Base-by-base conservation (phyloP, 35 echinoderm and acorn worm species). In the Eucidaris tribuloides region DNA sequence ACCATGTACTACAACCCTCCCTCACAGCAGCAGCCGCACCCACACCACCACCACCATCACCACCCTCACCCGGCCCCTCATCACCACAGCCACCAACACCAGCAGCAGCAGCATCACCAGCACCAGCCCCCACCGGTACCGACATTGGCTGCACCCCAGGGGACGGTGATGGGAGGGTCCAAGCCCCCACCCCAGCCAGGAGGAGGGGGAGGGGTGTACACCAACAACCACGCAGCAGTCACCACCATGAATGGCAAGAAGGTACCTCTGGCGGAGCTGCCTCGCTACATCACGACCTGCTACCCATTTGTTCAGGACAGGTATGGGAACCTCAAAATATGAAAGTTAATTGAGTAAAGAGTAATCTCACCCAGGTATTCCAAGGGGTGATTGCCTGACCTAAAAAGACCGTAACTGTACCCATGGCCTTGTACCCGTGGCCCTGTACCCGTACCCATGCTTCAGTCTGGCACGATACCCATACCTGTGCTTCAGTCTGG, bases 231-330 rank as follows among this genome's bases (percentile, higher is more conserved):
- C 2, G n/a, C 60, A 17, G 33, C 42, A 4, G 42, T 79, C 2
- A 33, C 76, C 14, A 44, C 76, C 43, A 41, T 77, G 41, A 79
- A 77, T 62, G 84, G 84, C 2, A 33, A 63, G 22, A 45, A 77
- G 30, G 42, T 64, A 22, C 56, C 54, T n/a, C 77, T 88, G 58
- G 81, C 85, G 29, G 85, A 88, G 33, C 48, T 88, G 39, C 85
- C 85, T 46, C 85, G 85, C 6, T 88, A 88, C 60, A 59, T 88
- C 54, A 88, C 85, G 20, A 88, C 58, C 41, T 88, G 85, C 35
- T 88, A 88, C 66, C 85, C 85, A 52, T 88, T 88, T 62, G 85
- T 88, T 25, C 85, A 88, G 71, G 85, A 88, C 64, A 88, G 85
- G 85, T 88, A 40, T 46, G 57, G n/a, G n/a, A n/a, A n/a, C n/a